phyloP scores from a whole-genome alignment of 2,797 vertebrate species.

The Merluccius polli region DNA sequence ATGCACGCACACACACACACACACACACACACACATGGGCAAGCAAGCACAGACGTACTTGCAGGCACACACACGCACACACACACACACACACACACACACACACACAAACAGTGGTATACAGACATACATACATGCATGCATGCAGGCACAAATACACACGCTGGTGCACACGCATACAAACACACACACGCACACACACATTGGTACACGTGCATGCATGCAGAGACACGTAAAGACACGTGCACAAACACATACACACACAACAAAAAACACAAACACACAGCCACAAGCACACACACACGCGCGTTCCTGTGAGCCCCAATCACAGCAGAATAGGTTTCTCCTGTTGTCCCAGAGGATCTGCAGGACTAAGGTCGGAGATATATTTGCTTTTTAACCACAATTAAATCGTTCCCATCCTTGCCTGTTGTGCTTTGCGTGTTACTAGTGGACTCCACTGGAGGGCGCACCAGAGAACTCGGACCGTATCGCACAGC shows the following conservation, averaged over 20 bases:
- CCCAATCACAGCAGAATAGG: slow-evolving; percentile 66
- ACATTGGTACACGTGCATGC: neutral
- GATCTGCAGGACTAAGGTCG: slow-evolving; percentile 56
- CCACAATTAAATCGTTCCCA: too few species aligned
- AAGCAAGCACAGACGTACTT: too few species aligned
- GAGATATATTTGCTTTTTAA: too few species aligned
- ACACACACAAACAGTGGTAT: neutral
- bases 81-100: neutral
- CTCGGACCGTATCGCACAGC: too few species aligned
- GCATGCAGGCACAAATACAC: neutral
- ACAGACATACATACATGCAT: neutral
- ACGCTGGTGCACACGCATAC: slow-evolving; percentile 1
- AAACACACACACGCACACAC: neutral
- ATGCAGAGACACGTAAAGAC: slow-evolving; percentile 40
- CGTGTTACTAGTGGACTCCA: too few species aligned
- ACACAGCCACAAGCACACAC: neutral
- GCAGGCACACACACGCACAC: neutral
- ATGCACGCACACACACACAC: neutral
- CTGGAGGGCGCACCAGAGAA: too few species aligned
- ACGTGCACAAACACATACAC: slow-evolving; percentile 24
- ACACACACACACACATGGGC: slow-evolving; percentile 4
- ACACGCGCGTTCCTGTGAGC: slow-evolving; percentile 44
- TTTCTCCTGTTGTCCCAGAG: slow-evolving; percentile 65
- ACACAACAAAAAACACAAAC: neutral
- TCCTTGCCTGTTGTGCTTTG: too few species aligned